Conservation (phyloP, 2,797 vertebrate species). For the Tokudaia muenninki region DNA sequence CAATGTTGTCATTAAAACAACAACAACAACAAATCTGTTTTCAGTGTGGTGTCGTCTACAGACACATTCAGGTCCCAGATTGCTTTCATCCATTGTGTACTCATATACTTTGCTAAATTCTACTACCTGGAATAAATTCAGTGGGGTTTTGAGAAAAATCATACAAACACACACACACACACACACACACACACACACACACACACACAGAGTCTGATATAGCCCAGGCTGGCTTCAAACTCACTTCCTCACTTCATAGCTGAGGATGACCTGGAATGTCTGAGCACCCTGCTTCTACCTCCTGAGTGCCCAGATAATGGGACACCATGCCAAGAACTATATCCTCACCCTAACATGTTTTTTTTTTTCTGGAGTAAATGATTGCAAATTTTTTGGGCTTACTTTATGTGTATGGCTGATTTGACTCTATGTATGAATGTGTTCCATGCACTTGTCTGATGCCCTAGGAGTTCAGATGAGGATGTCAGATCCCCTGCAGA, state of each 20-base stretch:
- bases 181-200: background rate
- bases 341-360: background rate
- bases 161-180: background rate
- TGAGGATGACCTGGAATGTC: background rate
- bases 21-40: background rate
- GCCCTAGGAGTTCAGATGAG: background rate
- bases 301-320: background rate
- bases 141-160: background rate
- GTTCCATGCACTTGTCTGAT: too few relatives aligned
- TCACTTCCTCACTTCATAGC: background rate
- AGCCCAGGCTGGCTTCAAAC: background rate
- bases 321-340: background rate
- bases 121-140: conserved; percentile 16
- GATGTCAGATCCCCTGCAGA: background rate
- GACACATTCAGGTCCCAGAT: background rate
- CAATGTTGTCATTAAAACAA: background rate
- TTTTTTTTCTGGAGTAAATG: background rate
- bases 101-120: background rate
- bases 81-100: background rate
- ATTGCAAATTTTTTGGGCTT: background rate
- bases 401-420: background rate
- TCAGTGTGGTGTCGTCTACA: background rate
- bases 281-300: background rate
- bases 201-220: background rate
- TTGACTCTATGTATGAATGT: background rate